Conservation (phyloP, 2,888 invertebrate species). For the Eupithecia tripunctaria region DNA sequence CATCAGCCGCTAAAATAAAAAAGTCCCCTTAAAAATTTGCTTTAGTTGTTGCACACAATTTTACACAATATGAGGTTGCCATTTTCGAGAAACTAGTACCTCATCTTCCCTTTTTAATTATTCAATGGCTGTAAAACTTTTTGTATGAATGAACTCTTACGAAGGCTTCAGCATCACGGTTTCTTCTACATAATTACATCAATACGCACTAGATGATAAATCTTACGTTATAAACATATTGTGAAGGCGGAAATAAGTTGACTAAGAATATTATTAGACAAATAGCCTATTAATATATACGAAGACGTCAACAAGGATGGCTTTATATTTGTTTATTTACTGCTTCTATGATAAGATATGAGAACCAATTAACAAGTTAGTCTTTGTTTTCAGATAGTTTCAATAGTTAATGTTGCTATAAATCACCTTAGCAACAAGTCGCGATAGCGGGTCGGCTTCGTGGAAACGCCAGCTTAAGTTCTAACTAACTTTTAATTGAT, state of each 20-base stretch:
- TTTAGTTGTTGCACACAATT: too few relatives aligned
- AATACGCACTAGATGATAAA: too few relatives aligned
- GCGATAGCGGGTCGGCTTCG: conserved; percentile 9
- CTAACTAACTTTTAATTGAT: conserved; percentile 39
- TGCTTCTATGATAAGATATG: conserved; percentile 1
- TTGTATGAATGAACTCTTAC: not conserved
- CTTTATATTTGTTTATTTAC: not conserved
- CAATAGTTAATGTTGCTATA: not conserved
- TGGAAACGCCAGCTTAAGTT: conserved; percentile 17
- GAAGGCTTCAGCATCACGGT: not conserved
- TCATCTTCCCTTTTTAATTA: too few relatives aligned
- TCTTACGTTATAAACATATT: not conserved
- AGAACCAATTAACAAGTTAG: conserved; percentile 4
- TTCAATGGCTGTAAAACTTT: too few relatives aligned
- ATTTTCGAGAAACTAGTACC: too few relatives aligned
- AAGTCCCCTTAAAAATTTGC: too few relatives aligned
- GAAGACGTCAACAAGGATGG: not conserved
- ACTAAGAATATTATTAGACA: too few relatives aligned
- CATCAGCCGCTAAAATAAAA: too few relatives aligned
- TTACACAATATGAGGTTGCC: too few relatives aligned
- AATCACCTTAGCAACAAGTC: conserved; percentile 2
- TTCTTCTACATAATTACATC: not conserved
- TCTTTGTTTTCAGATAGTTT: not conserved
- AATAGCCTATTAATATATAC: not conserved
- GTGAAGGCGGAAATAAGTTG: not conserved